Conservation (phyloP, 2,797 vertebrate genomes). For the Clarias laeviceps region DNA sequence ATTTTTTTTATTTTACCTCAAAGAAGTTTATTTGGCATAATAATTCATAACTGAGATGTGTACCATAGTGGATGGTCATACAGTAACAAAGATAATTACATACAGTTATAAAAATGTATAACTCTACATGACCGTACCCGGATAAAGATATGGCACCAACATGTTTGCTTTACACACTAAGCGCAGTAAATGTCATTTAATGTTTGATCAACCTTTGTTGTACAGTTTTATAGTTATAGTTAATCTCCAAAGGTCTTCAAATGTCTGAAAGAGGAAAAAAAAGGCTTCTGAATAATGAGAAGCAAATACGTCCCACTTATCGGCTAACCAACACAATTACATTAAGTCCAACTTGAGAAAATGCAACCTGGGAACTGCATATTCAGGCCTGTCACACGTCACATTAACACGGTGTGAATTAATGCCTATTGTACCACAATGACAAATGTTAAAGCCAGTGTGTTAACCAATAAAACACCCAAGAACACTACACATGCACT, state of each 20-base stretch:
- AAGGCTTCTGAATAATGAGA: conserved; percentile 84
- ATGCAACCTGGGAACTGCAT: conserved; percentile 41
- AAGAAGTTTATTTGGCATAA: conserved; percentile 71
- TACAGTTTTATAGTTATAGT: conserved; percentile 41
- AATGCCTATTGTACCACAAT: conserved; percentile 3
- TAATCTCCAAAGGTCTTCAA: conserved; percentile 46
- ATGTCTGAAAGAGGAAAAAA: conserved; percentile 46
- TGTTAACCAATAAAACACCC: conserved; percentile 28
- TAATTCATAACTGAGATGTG: conserved; percentile 44
- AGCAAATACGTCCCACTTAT: conserved; percentile 74
- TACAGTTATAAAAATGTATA: conserved; percentile 52
- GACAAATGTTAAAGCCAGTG: conserved; percentile 27
- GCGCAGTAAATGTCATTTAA: conserved; percentile 24
- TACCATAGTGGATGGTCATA: conserved; percentile 40
- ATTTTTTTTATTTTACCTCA: conserved; percentile 26
- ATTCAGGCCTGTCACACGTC: conserved; percentile 21
- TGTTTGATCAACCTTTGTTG: conserved; percentile 30
- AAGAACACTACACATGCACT: background rate
- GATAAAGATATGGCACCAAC: conserved; percentile 45
- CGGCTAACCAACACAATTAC: conserved; percentile 63
- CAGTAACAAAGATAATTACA: conserved; percentile 34
- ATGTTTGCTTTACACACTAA: conserved; percentile 12
- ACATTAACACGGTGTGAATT: background rate
- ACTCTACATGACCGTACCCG: conserved; percentile 48
- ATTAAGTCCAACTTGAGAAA: conserved; percentile 37